Evolutionary conservation across 2,113 vertebrate genomes (phyloP), one percentile per base, ranked within the genome.

Genomic region (Hippocampus comes): DNA sequence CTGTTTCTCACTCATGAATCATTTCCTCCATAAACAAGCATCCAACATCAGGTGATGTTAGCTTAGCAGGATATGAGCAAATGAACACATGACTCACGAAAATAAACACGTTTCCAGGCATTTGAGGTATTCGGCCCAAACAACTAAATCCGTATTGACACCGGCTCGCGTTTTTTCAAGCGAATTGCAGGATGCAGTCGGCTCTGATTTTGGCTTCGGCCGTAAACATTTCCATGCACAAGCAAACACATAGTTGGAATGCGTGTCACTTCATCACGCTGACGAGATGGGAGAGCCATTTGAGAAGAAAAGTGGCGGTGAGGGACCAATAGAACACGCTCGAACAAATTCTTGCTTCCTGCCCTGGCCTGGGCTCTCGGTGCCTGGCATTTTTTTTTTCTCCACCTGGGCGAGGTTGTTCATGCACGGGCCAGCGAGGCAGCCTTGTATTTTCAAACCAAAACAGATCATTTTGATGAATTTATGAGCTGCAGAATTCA

Each of bases 241-340:
- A 65, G 53, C n/a, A 53, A 25, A 66, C 63, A n/a, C 81, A 76
- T 74, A 78, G 80, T 70, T 79, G 80, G 46, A 86, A 81, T 79
- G 78, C 78, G 81, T 85, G 79, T 72, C 85, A 87, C 89, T 84
- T 87, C 85, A 86, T 89, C 82, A 87, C 75, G 9, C 63, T 25
- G 82, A 84, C 86, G 87, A 85, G 73, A 82, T 78, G 76, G 72
- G 2, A 60, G 70, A 78, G 84, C 78, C 64, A 82, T 64, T 70
- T 84, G 81, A 55, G 79, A 82, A 72, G 73, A 30, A 79, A 76
- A 66, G 42, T 68, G 9, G 67, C 82, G 76, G 15, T 67, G 68
- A 53, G 83, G 84, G 80, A 86, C 75, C 80, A 43, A 72, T 84
- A 75, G 81, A 84, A 88, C 76, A 70, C 34, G 71, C 74, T 65